A percentile compares a stretch with the other conserved stretches of the same genome.
Evolutionary conservation across 1,140 invertebrate genomes (phyloP).

Genomic region (Dysdera silvatica): DNA sequence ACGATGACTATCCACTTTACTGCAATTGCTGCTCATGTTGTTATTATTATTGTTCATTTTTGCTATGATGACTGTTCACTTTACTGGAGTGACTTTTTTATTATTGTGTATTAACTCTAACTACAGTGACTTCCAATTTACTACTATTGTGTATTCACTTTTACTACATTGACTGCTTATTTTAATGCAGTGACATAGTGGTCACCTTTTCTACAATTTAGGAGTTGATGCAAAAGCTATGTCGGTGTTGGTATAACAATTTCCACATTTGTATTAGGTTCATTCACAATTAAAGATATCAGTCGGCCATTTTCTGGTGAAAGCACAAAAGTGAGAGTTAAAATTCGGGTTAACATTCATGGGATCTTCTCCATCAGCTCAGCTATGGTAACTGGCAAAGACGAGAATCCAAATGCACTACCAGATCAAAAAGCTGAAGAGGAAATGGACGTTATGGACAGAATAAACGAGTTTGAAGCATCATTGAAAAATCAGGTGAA

Average conservation of each 20-base stretch:
- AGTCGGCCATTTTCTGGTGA: conserved; percentile 76
- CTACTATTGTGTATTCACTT: no score
- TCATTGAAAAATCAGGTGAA: no score
- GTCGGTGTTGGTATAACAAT: background rate
- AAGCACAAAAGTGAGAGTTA: conserved; percentile 87
- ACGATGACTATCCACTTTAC: no score
- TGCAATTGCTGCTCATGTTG: no score
- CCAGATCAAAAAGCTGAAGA: conserved; percentile 21
- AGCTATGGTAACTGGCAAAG: conserved; percentile 76
- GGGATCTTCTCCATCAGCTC: conserved; percentile 79
- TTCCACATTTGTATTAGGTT: conserved; percentile 50
- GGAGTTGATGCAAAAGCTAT: background rate
- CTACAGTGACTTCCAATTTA: no score
- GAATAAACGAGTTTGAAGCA: no score
- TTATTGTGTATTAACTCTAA: no score
- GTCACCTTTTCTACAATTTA: background rate
- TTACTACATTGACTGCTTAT: no score
- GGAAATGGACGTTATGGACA: conserved; percentile 10
- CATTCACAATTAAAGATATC: conserved; percentile 75
- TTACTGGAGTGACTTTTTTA: no score
- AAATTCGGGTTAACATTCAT: conserved; percentile 84
- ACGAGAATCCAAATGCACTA: conserved; percentile 36
- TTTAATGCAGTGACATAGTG: background rate
- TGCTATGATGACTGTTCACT: no score
- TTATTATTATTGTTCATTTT: no score